These are phyloP conservation scores for Magallana angulata DNA, from an alignment of 1,140 invertebrate genomes.

Conservation along the genomic window DNA sequence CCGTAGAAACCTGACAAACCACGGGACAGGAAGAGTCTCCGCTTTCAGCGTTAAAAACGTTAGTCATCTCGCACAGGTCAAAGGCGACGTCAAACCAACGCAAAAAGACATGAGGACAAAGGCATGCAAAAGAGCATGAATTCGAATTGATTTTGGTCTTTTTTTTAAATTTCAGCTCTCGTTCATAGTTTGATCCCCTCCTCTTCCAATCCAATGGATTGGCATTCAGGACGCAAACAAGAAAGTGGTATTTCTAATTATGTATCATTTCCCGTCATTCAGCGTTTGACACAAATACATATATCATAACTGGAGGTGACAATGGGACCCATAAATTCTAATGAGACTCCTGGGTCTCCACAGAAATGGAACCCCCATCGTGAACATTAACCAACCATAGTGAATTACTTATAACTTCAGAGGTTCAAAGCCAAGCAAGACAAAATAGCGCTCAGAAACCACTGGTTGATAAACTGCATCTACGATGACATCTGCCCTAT, in stretches of 20 bases:
- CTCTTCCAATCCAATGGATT: background rate
- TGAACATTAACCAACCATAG: background rate
- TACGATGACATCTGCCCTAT: conserved; percentile 5
- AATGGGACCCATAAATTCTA: conserved; percentile 5
- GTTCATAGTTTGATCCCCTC: background rate
- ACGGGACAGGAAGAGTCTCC: background rate
- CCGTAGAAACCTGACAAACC: background rate
- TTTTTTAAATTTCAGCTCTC: background rate
- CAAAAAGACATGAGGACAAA: conserved; percentile 16
- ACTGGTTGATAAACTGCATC: conserved; percentile 17
- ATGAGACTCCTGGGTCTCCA: conserved; percentile 4
- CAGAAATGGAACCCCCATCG: conserved; percentile 19
- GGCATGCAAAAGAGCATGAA: conserved; percentile 6
- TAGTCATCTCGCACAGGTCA: background rate
- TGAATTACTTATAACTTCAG: conserved; percentile 6
- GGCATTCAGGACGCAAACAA: conserved; percentile 5
- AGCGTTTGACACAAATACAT: conserved; percentile 20
- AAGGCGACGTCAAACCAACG: background rate
- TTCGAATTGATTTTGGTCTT: background rate
- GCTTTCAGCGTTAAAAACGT: background rate
- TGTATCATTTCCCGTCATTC: conserved; percentile 20
- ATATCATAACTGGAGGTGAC: background rate
- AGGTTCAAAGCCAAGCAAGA: background rate
- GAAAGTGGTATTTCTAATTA: conserved; percentile 15
- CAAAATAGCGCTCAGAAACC: background rate